Evolutionary conservation across 2,113 vertebrate species (phyloP), one percentile per base, ranked within the genome.

Genomic region (Copsychus sechellarum): DNA sequence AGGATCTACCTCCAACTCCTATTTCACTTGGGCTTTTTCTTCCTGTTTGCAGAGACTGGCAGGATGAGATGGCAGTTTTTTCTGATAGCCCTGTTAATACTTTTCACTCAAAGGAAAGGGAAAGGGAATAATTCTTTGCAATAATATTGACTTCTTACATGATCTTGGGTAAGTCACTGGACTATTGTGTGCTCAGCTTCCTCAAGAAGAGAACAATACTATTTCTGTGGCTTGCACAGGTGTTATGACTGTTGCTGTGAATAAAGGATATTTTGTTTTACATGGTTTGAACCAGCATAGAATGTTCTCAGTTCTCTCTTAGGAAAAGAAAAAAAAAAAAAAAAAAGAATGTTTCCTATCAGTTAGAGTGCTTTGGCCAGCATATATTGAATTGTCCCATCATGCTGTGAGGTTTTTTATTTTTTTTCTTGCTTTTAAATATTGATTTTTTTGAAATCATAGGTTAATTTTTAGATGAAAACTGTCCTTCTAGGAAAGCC

Each of bases 181-280:
- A 28, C 40, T 83, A 71, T 82, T 93, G 64, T 89, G 11, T 72
- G n/a, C 38, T 92, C 74, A 81, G 47, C 65, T 96, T 95, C 92
- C 79, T 92, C 43, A 51, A 83, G 34, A 76, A 80, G 51, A 93
- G 93, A 96, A 90, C 88, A 96, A 90, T 93, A n/a, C 33, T 40
- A 42, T 71, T 92, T 93, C 47, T 95, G 71, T 93, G 54, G 43
- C 67, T 81, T 60, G 43, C 67, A 88, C 94, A 96, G 90, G 87
- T 95, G 90, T 78, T 92, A 56, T 5, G 38, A 66, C 79, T 74
- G 90, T 67, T 95, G 21, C 18, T 36, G 11, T 81, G 83, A 89
- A 91, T 92, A 96, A 95, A 87, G 73, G 47, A 56, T 78, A 70
- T 86, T 92, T 90, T 93, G 88, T 92, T 88, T 86, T 94, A 51